Evolutionary conservation across 2,797 vertebrate species (phyloP), one percentile per base, ranked within the genome.

Genomic region (Neopelma chrysocephalum): DNA sequence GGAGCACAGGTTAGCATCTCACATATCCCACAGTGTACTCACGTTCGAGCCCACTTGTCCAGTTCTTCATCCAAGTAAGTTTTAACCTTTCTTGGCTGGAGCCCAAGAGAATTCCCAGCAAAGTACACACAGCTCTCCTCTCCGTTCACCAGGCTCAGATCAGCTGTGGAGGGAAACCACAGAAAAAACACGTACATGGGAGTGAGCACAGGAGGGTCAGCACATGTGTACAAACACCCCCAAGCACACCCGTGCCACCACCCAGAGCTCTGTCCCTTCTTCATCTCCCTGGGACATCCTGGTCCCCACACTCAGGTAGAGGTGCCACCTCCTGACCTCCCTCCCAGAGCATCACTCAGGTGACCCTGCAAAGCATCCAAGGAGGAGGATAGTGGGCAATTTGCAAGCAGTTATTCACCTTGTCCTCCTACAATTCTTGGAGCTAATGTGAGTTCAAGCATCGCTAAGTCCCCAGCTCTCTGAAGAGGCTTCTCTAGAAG

Each of bases 31-130:
- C 3, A 27, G 53, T 9, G 3, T 96, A 97, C 98, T 87, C 97
- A 99, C 99, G n/a, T 98, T 97, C 97, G 98, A 90, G 98, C 99
- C 99, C 99, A 99, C 81, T 98, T 99, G 61, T 99, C 98, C 94
- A 99, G 95, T 86, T 99, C 99, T 96, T 99, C 99, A 36, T 99
- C 98, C 70, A 99, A 89, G 91, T 99, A 99, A 47, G 93, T 96
- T 95, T 98, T 98, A 40, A 98, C 98, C 88, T 87, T 98, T 92
- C 97, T 98, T 29, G 99, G 99, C 97, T 99, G 99, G 42, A 99
- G 98, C 10, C 99, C 99, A 9, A 99, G 96, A 9, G 99, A 99
- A 98, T 99, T 99, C 68, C 99, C 99, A 64, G 80, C 96, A 2
- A 99, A 98, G 96, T 99, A 99, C 66, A 99, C 58, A 13, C 98